Evolutionary conservation across 2,888 invertebrate species (phyloP).

Genomic region (Drosophila phalerata): DNA sequence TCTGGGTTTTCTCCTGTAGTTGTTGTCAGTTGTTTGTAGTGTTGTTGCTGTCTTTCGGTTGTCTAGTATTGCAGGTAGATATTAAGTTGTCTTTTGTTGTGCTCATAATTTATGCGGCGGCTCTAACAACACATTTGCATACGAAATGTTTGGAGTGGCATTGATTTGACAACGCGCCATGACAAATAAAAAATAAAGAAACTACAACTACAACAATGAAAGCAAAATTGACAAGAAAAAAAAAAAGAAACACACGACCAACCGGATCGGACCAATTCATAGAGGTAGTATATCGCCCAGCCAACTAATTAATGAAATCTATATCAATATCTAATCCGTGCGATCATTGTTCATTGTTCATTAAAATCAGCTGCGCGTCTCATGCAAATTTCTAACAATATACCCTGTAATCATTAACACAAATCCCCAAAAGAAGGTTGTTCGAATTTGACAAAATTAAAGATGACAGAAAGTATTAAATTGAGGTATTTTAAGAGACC

Average conservation of each 20-base stretch:
- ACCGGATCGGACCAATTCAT: slow-evolving; percentile 34
- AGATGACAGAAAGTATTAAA: fast-evolving
- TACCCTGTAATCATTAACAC: slow-evolving; percentile 11
- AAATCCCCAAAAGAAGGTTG: not conserved
- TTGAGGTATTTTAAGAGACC: not conserved
- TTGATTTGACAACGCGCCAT: slow-evolving; percentile 72
- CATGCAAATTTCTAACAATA: slow-evolving; percentile 33
- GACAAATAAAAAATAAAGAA: slow-evolving; percentile 17
- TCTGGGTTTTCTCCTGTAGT: not conserved
- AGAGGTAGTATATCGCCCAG: slow-evolving; percentile 29
- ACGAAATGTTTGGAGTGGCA: slow-evolving; percentile 76
- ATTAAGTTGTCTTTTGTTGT: slow-evolving; percentile 71
- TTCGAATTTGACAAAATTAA: not conserved
- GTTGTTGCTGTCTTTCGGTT: not conserved
- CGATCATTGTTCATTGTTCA: slow-evolving; percentile 60
- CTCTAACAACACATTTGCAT: slow-evolving; percentile 65
- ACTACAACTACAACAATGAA: slow-evolving; percentile 1
- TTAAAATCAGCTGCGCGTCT: slow-evolving; percentile 50
- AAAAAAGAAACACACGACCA: slow-evolving; percentile 23
- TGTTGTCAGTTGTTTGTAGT: slow-evolving; percentile 9
- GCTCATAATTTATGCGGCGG: slow-evolving; percentile 67
- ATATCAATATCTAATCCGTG: slow-evolving; percentile 69
- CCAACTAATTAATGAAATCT: slow-evolving; percentile 78
- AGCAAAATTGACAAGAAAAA: not conserved
- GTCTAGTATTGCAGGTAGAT: slow-evolving; percentile 29